Evolutionary conservation across 2,888 invertebrate species (phyloP), one percentile per base, ranked within the genome.

Genomic region (Dioctria rufipes): DNA sequence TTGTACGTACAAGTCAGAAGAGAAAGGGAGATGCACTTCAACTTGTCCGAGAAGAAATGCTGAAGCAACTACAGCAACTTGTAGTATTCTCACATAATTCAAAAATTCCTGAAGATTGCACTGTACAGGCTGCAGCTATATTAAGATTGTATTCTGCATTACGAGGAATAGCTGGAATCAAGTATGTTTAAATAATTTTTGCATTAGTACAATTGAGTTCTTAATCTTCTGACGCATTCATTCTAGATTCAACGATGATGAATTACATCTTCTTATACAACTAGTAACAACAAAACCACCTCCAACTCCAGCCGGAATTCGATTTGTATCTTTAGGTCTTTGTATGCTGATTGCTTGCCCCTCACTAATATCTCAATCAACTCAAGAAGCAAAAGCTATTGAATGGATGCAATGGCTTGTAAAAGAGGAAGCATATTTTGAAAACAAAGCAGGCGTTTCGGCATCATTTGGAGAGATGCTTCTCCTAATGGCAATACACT

Each of bases 381-480:
- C 95, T 82, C 93, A 96, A 85, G 98, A 98, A 89, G 93, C 94
- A 83, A 93, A 93, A 85, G 95, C 95, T 13, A 94, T 97, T 80
- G 96, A 97, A 87, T 98, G 98, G 98, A 94, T 96, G 11, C 95
- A 96, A 85, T 98, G 97, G 96, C 91, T 98, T 0, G 96, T 96
- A 0, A 93, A 94, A 84, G 96, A 96, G 88, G 96, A 97, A 89
- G 95, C 95, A 1, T 96, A 96, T 87, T 95, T 96, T 86, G 95
- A 95, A 89, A 94, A 93, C 75, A 94, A 94, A 46, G 95, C 95
- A 67, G 96, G 95, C 0, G 94, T 94, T 0, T 94, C 94, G 2
- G 95, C 96, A 1, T 97, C 97, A 2, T 96, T 98, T 86, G 98
- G 97, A 2, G 98, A 98, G 90, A 97, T 98, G 96, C 90, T 99